Evolutionary conservation across 1,140 invertebrate species (phyloP), one percentile per base, ranked within the genome.

Genomic region (Forficula auricularia): DNA sequence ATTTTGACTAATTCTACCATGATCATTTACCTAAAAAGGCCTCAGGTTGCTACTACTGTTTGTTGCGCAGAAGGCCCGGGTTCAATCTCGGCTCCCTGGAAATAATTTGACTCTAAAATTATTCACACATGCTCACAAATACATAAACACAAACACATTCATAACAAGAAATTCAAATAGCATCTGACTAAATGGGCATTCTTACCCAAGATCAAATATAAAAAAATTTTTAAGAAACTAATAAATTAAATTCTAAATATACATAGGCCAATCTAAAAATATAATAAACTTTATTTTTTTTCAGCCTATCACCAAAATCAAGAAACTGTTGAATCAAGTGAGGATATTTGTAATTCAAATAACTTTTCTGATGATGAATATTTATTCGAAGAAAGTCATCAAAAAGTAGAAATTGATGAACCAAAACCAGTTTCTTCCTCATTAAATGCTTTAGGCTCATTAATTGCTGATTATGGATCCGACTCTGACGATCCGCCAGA

Each of bases 231-330:
- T 18, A 12, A 19, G 15, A 35, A 40, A 36, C 14, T 35, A 44
- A 36, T 40, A 22, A 14, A 50, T 37, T 12, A n/a, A 10, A 2
- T 19, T 19, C 1, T 32, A 43, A 40, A 10, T 10, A 41, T 3
- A 19, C 13, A 15, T 19, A 39, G 22, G 39, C 12, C 9, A 34
- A 3, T 9, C 3, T n/a, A 43, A 18, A 27, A 12, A 8, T 37
- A 15, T 36, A 9, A 41, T 16, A 37, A 35, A 32, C 40, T 44
- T 38, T 38, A 38, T 44, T 42, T 43, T 50, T 53, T 27, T 48
- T 40, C 46, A 66, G 64, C 42, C 59, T 61, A 43, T 68, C 53
- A 45, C 64, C 82, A 60, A 30, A 88, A 82, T 59, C 64, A 84
- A n/a, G 69, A 73, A 45, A 67, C 70, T 47, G 72, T 74, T 53